phyloP scores from a whole-genome alignment of 1,140 invertebrate species.

The Eriocheir sinensis region DNA sequence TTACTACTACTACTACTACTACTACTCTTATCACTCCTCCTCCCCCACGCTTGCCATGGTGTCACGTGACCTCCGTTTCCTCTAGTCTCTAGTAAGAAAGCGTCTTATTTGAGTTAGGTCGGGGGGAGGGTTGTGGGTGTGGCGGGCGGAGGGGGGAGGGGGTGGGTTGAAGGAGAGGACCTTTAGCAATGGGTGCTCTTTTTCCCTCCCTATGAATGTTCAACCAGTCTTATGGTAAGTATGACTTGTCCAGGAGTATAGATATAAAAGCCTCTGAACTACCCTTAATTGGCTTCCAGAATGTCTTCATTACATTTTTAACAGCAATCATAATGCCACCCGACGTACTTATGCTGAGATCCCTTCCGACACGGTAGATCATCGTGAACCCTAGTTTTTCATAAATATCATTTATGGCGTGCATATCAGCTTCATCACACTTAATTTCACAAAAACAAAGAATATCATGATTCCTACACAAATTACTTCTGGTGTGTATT shows the following conservation, averaged over 20 bases:
- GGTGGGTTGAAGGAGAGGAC: too few relatives aligned
- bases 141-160: too few relatives aligned
- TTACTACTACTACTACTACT: too few relatives aligned
- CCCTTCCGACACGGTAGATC: background rate
- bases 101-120: too few relatives aligned
- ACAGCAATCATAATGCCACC: background rate
- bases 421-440: background rate
- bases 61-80: too few relatives aligned
- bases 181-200: too few relatives aligned
- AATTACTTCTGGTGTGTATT: background rate
- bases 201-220: too few relatives aligned
- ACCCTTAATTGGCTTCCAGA: background rate
- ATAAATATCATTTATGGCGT: background rate
- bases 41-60: too few relatives aligned
- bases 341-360: background rate
- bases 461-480: background rate
- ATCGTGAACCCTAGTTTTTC: background rate
- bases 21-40: too few relatives aligned
- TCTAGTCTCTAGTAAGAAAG: too few relatives aligned
- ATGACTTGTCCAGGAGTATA: background rate
- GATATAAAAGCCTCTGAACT: background rate
- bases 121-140: too few relatives aligned
- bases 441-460: background rate
- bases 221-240: too few relatives aligned
- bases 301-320: background rate